Conservation (phyloP, 1,140 invertebrate genomes). For the Steinernema feltiae region DNA sequence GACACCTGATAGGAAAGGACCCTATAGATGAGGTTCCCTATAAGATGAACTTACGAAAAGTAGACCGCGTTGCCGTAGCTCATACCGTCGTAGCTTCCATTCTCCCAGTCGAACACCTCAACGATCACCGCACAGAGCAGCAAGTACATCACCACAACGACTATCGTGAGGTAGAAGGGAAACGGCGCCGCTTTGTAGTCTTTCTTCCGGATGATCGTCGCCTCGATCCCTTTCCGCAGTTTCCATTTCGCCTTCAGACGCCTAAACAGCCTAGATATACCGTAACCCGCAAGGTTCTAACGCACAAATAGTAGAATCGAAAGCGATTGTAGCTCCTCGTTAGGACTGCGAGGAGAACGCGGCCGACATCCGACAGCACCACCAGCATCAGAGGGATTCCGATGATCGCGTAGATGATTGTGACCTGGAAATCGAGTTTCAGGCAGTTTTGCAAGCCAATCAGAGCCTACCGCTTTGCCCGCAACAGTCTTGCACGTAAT, state of each 20-base stretch:
- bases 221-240: not conserved
- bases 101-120: not conserved
- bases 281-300: not conserved
- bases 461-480: conserved; percentile 70
- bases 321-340: conserved; percentile 4
- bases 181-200: not conserved
- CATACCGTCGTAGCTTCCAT: not conserved
- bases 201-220: not conserved
- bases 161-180: not conserved
- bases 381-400: conserved; percentile 83
- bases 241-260: not conserved
- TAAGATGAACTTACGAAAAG: not conserved
- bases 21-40: too few species aligned
- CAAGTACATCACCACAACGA: not conserved
- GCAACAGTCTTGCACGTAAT: conserved; percentile 77
- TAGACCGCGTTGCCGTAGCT: not conserved
- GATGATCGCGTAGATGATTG: conserved; percentile 85
- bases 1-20: too few species aligned
- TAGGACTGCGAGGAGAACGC: not conserved
- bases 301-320: not conserved
- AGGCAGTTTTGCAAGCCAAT: not conserved
- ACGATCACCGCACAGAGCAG: not conserved
- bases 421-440: conserved; percentile 59
- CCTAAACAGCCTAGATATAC: not conserved
- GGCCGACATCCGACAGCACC: conserved; percentile 53